Evolutionary conservation across 2,797 vertebrate species (phyloP), one percentile per base, ranked within the genome.

Genomic region (Rhinoraja longicauda): DNA sequence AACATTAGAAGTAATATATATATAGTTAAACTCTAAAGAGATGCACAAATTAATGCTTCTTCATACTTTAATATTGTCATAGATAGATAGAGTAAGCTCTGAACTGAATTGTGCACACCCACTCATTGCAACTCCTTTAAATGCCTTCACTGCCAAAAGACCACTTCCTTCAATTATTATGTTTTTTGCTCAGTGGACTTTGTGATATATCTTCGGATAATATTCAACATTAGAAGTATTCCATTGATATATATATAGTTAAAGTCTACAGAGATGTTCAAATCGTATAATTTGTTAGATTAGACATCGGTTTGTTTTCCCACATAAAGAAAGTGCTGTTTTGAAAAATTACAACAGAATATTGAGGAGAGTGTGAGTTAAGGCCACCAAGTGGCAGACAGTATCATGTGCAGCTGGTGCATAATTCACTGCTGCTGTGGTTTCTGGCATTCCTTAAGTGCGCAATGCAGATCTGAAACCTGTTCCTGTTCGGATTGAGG

Each of bases 331-430:
- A 77, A 19, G n/a, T 57, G 21, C 5, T 67, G 62, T n/a, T 67
- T 88, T n/a, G 32, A 6, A 88, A 32, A 67, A n/a, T 4, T 4
- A 29, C 4, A 53, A 59, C n/a, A 29, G 5, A 64, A 8, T 64
- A 19, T 88, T 67, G 15, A 36, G 62, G 6, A 36, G 62, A 10
- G 13, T 29, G 12, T n/a, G 29, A 19, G 57, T 88, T 17, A 6
- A 67, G 84, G 84, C 84, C 84, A 36, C 32, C 84, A 88, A 67
- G 84, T 88, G 84, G 84, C 62, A 67, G 32, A 36, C 36, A 36
- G 4, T 2, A 67, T 88, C 2, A 64, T 67, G 84, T 86, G 82
- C 82, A 86, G 82, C 57, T 59, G 26, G 26, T 86, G 82, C 59
- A 8, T 9, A 88, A 19, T n/a, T n/a, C n/a, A 36, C 59, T 67